phyloP scores from a whole-genome alignment of 2,797 vertebrate species.

The Morus bassanus region DNA sequence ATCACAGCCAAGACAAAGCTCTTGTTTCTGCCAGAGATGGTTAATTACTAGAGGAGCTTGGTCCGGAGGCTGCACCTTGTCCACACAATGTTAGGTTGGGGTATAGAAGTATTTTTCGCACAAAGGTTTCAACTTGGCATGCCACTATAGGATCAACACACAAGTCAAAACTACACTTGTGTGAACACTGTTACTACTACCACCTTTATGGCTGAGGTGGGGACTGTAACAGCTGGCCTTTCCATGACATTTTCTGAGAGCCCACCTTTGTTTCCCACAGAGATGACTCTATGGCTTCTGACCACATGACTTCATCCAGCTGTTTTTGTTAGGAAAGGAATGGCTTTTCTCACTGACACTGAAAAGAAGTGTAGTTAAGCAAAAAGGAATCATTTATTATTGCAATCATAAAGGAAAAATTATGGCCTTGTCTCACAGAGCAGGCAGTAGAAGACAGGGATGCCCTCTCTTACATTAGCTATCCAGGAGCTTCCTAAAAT shows the following conservation, averaged over 20 bases:
- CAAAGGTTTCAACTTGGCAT: not conserved
- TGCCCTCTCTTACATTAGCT: not conserved
- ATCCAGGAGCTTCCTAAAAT: not conserved
- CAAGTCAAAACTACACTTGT: not conserved
- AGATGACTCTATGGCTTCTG: not conserved
- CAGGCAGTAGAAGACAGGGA: not conserved
- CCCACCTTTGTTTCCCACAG: not conserved
- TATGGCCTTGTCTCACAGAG: not conserved
- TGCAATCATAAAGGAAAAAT: not conserved
- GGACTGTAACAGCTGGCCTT: not conserved
- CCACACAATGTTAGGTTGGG: not conserved
- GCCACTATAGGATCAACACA: not conserved
- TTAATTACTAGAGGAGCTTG: not conserved
- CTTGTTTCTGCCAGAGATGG: not conserved
- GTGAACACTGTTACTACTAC: not conserved
- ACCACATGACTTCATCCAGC: not conserved
- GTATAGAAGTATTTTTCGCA: not conserved
- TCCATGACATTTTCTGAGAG: rapidly evolving
- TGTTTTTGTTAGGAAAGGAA: not conserved
- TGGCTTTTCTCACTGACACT: not conserved
- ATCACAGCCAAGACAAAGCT: not conserved
- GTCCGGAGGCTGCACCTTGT: not conserved
- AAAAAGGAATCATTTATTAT: not conserved
- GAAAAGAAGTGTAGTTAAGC: not conserved
- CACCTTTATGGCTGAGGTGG: not conserved